Evolutionary conservation across 2,113 vertebrate genomes (phyloP).

Genomic region (Lanius collurio): DNA sequence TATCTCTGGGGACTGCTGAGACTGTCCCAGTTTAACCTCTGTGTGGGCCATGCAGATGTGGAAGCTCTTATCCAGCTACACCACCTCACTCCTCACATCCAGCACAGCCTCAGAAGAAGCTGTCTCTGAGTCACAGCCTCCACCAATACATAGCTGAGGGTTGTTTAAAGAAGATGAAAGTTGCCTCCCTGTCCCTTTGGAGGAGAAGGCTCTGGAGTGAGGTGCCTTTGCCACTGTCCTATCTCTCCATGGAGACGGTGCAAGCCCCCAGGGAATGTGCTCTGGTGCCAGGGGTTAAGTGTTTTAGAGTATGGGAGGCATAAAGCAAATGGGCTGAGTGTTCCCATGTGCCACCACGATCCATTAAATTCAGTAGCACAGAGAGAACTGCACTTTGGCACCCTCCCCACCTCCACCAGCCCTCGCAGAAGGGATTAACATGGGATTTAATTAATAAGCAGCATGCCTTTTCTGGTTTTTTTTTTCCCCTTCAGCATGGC

Average conservation of each 20-base stretch:
- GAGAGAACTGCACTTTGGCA: not conserved
- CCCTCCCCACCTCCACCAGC: not conserved
- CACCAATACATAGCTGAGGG: not conserved
- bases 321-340: not conserved
- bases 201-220: not conserved
- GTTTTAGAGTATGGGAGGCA: not conserved
- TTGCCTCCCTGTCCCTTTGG: not conserved
- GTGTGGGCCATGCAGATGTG: not conserved
- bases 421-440: not conserved
- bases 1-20: not conserved
- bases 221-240: not conserved
- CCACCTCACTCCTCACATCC: not conserved
- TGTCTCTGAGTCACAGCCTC: not conserved
- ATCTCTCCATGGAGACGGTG: not conserved
- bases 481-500: not conserved
- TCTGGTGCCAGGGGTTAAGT: not conserved
- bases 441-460: not conserved
- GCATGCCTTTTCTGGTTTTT: not conserved
- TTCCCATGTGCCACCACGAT: not conserved
- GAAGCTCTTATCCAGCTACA: not conserved
- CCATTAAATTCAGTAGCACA: not conserved
- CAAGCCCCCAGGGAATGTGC: not conserved
- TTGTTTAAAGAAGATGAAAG: not conserved
- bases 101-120: not conserved
- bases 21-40: too few relatives aligned